phyloP scores from a whole-genome alignment of 2,888 invertebrate genomes.

The Hemistola chrysoprasaria region DNA sequence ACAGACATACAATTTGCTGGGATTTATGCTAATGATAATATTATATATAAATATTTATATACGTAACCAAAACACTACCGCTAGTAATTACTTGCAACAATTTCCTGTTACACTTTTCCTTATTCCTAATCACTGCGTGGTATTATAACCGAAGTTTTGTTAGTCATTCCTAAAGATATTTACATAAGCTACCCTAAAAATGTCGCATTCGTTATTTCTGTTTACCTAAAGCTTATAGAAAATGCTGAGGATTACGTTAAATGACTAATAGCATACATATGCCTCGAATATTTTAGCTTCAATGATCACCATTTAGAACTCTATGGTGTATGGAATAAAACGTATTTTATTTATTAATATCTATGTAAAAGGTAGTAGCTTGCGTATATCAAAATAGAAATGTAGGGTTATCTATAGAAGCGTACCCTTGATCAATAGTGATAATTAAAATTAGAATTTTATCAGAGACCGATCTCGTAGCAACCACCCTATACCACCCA shows the following conservation, averaged over 20 bases:
- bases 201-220: too few relatives aligned
- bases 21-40: too few relatives aligned
- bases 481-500: slow-evolving; percentile 55
- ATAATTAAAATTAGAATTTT: slow-evolving; percentile 69
- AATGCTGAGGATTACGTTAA: slow-evolving; percentile 7
- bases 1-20: too few relatives aligned
- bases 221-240: slow-evolving; percentile 22
- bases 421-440: slow-evolving; percentile 61
- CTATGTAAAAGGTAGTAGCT: slow-evolving; percentile 16
- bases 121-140: too few relatives aligned
- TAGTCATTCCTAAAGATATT: too few relatives aligned
- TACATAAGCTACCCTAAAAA: too few relatives aligned
- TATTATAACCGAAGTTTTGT: too few relatives aligned
- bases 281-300: slow-evolving; percentile 37
- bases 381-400: slow-evolving; percentile 69
- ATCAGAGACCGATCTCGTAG: slow-evolving; percentile 51
- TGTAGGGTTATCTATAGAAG: slow-evolving; percentile 60
- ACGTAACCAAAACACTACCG: too few relatives aligned
- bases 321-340: slow-evolving; percentile 1
- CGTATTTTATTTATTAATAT: slow-evolving; percentile 13
- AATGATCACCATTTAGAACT: slow-evolving; percentile 7
- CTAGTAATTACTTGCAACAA: too few relatives aligned
- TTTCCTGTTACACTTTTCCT: too few relatives aligned
- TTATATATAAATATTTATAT: too few relatives aligned
- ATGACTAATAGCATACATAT: slow-evolving; percentile 71